These are phyloP conservation scores for Nezara viridula DNA, from an alignment of 2,888 invertebrate species.

Conservation along the genomic window DNA sequence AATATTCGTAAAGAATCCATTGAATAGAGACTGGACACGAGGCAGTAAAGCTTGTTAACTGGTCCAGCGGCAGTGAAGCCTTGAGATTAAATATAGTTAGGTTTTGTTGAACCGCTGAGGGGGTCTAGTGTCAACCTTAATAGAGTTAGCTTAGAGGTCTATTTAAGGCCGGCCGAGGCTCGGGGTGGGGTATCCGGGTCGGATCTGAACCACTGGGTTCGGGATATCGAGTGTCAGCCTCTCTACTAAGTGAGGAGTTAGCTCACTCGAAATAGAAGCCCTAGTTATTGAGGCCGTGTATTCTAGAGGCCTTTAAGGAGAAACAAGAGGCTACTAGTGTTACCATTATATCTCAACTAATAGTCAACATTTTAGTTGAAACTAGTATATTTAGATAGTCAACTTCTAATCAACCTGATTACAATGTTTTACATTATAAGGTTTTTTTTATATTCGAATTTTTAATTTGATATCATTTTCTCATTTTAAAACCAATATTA, in stretches of 20 bases:
- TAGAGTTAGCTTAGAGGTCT: neutral
- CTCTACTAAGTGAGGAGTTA: neutral
- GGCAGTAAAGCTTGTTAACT: neutral
- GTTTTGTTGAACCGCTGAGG: constrained; percentile 48
- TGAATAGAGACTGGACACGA: no score
- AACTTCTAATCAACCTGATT: neutral
- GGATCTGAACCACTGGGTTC: neutral
- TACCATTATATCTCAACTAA: neutral
- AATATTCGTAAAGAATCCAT: neutral
- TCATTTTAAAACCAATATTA: neutral
- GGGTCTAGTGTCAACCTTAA: constrained; percentile 43
- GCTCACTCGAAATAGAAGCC: constrained; percentile 14
- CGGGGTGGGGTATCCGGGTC: constrained; percentile 27
- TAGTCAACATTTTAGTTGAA: neutral
- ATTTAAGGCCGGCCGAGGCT: constrained; percentile 39
- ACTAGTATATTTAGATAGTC: neutral
- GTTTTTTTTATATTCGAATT: neutral
- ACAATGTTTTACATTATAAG: neutral
- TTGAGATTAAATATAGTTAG: constrained; percentile 12
- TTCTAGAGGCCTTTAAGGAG: neutral
- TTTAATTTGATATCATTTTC: neutral
- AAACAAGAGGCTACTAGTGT: neutral
- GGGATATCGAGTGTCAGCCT: neutral
- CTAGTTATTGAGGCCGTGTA: neutral
- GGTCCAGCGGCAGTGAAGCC: neutral